These are phyloP conservation scores for Melanocharis versteri DNA, from an alignment of 2,113 vertebrate genomes.

Conservation along the genomic window DNA sequence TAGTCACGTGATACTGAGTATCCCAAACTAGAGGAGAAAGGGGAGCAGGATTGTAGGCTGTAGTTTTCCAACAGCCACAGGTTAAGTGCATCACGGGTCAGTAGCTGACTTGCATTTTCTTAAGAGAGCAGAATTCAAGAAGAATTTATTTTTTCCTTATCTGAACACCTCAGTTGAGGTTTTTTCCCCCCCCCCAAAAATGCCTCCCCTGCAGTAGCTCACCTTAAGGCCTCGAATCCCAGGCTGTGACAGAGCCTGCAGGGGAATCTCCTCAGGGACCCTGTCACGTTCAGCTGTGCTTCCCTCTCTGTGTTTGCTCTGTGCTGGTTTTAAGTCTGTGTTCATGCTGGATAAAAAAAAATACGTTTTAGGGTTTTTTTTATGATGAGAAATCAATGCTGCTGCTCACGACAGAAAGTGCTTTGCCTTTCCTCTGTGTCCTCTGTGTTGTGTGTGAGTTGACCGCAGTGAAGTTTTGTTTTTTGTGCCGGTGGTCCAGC, in stretches of 20 bases:
- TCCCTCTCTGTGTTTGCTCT: background rate
- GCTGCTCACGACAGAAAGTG: background rate
- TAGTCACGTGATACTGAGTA: background rate
- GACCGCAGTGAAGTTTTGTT: background rate
- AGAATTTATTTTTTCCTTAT: background rate
- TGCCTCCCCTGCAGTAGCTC: background rate
- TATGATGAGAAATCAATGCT: background rate
- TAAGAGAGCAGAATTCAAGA: conserved; percentile 32
- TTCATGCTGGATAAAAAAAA: background rate
- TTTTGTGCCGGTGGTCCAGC: background rate
- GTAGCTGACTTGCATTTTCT: background rate
- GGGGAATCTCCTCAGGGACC: background rate
- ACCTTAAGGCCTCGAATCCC: background rate
- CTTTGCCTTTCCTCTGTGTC: background rate
- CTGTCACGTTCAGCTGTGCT: background rate
- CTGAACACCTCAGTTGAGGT: background rate
- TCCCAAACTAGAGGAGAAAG: background rate
- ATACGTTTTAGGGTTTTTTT: fast-evolving
- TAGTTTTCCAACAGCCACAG: background rate
- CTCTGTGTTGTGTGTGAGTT: background rate
- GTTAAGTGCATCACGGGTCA: fast-evolving
- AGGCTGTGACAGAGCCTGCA: background rate
- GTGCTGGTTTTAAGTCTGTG: background rate
- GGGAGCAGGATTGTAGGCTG: background rate
- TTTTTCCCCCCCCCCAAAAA: fast-evolving